Conservation (phyloP, 2,888 invertebrate species). For the Tetheella fluctuosa region DNA sequence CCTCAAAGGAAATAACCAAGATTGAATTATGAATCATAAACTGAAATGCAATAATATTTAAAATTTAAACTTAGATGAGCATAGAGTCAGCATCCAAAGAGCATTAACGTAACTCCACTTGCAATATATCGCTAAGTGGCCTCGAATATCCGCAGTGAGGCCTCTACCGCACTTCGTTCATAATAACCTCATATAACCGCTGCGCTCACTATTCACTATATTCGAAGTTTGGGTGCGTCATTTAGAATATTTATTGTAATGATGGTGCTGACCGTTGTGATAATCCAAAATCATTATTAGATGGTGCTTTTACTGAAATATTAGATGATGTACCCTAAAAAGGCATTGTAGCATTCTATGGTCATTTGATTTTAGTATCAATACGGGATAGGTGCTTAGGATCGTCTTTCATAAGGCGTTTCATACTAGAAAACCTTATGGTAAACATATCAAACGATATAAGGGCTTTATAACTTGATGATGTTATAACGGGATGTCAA, state of each 20-base stretch:
- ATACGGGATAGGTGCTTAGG: too few species aligned
- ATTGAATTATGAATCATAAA: background rate
- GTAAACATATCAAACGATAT: too few species aligned
- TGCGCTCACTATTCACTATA: background rate
- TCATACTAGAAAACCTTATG: too few species aligned
- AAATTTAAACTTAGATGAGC: conserved; percentile 19
- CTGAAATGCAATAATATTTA: background rate
- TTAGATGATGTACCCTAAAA: background rate
- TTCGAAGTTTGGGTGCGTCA: background rate
- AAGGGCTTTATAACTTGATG: too few species aligned
- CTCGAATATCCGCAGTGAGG: conserved; percentile 45
- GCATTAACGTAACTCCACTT: conserved; percentile 45
- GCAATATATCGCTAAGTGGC: conserved; percentile 47
- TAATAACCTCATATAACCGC: conserved; percentile 31
- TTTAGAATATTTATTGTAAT: background rate
- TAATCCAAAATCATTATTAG: conserved; percentile 3
- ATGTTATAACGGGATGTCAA: too few species aligned
- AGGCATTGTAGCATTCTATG: background rate
- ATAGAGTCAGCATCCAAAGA: conserved; percentile 22
- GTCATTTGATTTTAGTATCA: background rate
- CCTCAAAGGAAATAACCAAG: background rate
- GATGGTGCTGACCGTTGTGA: background rate
- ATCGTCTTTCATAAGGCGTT: too few species aligned
- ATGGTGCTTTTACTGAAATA: background rate
- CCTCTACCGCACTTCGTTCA: conserved; percentile 29